phyloP scores from a whole-genome alignment of 2,113 vertebrate genomes.

The Tyrannus savana region DNA sequence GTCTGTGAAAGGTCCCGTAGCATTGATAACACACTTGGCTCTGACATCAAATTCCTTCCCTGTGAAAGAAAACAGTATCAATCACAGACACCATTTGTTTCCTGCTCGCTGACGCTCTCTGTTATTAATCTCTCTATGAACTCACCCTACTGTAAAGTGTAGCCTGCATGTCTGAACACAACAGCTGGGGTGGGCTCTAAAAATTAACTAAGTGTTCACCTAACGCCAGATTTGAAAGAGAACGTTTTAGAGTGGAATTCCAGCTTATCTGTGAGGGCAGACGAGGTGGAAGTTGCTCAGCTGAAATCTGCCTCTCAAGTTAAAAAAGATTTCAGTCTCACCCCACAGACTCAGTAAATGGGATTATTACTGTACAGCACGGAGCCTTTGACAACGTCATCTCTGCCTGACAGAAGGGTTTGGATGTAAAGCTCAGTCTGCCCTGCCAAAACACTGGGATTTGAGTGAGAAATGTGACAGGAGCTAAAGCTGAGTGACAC shows the following conservation, averaged over 20 bases:
- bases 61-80: slow-evolving; percentile 92
- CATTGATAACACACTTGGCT: slow-evolving; percentile 99
- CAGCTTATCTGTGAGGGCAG: not conserved
- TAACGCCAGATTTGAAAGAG: not conserved
- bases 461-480: slow-evolving; percentile 46
- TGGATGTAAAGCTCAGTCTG: not conserved
- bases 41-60: slow-evolving; percentile 97
- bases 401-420: slow-evolving; percentile 20
- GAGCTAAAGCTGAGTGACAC: slow-evolving; percentile 49
- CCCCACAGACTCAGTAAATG: not conserved
- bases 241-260: not conserved
- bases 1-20: slow-evolving; percentile 94
- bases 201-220: not conserved
- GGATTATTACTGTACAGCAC: not conserved
- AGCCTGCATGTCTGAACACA: slow-evolving; percentile 3
- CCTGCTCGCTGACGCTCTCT: slow-evolving; percentile 75
- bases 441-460: not conserved
- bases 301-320: not conserved
- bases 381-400: not conserved
- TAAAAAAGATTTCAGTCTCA: not conserved
- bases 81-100: slow-evolving; percentile 82
- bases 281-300: not conserved
- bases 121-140: slow-evolving; percentile 86
- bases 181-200: not conserved
- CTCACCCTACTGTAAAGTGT: slow-evolving; percentile 78